These are phyloP conservation scores for Cosmorhoe ocellata DNA, from an alignment of 2,888 invertebrate genomes.

Conservation along the genomic window DNA sequence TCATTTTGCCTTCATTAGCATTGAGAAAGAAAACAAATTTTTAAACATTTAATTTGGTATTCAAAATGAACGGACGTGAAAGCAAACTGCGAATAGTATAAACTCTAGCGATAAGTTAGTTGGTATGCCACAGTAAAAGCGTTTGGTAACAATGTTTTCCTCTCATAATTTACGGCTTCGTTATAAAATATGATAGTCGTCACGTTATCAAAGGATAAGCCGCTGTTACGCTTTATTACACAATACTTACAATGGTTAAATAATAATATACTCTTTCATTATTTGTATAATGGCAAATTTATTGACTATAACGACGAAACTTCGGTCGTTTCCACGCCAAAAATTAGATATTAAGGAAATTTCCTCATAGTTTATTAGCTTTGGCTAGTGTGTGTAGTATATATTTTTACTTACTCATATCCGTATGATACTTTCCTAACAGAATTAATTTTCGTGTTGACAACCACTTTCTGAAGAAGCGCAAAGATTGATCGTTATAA, in stretches of 20 bases:
- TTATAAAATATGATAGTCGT: background rate
- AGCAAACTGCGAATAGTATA: background rate
- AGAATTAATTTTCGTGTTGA: constrained; percentile 22
- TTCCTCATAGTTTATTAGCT: constrained; percentile 39
- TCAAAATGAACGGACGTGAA: background rate
- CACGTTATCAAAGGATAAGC: too few relatives aligned
- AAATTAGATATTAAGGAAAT: constrained; percentile 56
- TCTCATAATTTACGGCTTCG: background rate
- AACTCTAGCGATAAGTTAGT: too few relatives aligned
- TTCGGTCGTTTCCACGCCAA: constrained; percentile 54
- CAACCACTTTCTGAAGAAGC: constrained; percentile 19
- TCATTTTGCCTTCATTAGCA: constrained; percentile 8
- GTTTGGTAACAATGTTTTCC: too few relatives aligned
- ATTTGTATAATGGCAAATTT: constrained; percentile 46
- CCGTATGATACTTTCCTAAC: too few relatives aligned
- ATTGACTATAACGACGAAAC: constrained; percentile 53
- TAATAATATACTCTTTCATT: background rate
- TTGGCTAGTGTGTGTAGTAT: constrained; percentile 15
- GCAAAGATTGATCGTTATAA: constrained; percentile 22
- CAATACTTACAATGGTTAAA: constrained; percentile 17
- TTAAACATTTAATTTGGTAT: background rate
- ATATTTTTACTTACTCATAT: constrained; percentile 23
- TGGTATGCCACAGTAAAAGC: too few relatives aligned
- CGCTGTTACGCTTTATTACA: background rate
- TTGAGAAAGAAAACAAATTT: background rate